A percentile compares a stretch with the other conserved stretches of the same genome.
Conservation (phyloP, 2,888 invertebrate species). For the Papilio elwesi region DNA sequence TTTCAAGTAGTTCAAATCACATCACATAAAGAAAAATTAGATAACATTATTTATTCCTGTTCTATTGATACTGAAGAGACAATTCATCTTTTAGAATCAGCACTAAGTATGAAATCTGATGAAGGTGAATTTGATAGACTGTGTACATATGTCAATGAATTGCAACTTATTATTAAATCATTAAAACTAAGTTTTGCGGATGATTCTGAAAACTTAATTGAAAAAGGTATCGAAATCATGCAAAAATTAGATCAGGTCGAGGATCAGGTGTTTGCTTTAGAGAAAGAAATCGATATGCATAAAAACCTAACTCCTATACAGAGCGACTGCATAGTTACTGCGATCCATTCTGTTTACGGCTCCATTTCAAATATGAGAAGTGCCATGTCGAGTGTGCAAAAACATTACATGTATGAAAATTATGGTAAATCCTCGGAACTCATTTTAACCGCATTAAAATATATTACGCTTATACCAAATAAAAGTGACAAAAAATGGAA, state of each 20-base stretch:
- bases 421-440: conserved; percentile 73
- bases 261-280: conserved; percentile 70
- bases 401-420: conserved; percentile 73
- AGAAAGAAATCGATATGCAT: conserved; percentile 62
- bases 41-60: conserved; percentile 59
- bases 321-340: conserved; percentile 70
- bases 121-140: conserved; percentile 45
- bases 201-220: conserved; percentile 66
- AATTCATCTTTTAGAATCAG: conserved; percentile 72
- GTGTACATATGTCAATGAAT: conserved; percentile 53
- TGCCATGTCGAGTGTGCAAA: conserved; percentile 76
- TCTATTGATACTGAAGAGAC: conserved; percentile 60
- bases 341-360: conserved; percentile 79
- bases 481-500: conserved; percentile 57
- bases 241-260: conserved; percentile 74
- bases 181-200: conserved; percentile 59
- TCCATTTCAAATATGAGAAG: conserved; percentile 82
- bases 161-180: conserved; percentile 63
- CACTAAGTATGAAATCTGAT: conserved; percentile 63
- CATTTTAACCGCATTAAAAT: conserved; percentile 66
- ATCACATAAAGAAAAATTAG: conserved; percentile 43
- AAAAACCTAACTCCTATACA: conserved; percentile 54
- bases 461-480: conserved; percentile 52
- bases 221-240: conserved; percentile 71
- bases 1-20: conserved; percentile 47